Conservation (phyloP, 92 coral and sea anemone species). For the Chrysogorgia sp. region DNA sequence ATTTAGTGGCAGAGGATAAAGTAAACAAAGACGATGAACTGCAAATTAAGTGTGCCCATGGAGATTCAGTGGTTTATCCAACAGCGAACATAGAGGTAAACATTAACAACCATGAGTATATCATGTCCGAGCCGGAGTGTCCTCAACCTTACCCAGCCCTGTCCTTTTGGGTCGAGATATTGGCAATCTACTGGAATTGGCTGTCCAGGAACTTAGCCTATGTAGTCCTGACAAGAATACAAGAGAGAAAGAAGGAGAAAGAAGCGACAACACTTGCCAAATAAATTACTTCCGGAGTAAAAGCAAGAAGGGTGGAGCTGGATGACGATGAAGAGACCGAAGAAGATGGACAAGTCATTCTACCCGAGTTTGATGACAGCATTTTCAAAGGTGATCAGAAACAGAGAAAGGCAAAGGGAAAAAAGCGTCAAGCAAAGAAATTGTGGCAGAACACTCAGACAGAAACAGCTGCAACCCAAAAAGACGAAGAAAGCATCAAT, state of each 20-base stretch:
- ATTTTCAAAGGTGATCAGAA: no score
- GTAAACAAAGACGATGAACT: conserved; percentile 20
- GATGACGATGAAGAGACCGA: no score
- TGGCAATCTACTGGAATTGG: conserved; percentile 4
- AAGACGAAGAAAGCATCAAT: no score
- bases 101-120: conserved; percentile 34
- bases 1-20: conserved; percentile 42
- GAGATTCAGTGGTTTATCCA: conserved; percentile 47
- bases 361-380: no score
- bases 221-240: neutral
- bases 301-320: neutral
- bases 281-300: neutral
- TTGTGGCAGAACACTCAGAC: no score
- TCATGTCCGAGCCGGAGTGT: conserved; percentile 35
- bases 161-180: conserved; percentile 44
- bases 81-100: conserved; percentile 46
- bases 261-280: conserved; percentile 8
- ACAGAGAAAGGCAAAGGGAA: no score
- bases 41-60: conserved; percentile 49
- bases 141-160: conserved; percentile 45
- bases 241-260: neutral
- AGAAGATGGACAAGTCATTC: no score
- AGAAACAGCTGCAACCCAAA: no score
- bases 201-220: neutral
- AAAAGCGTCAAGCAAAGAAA: no score